Base-by-base conservation (phyloP, 2,797 vertebrate species). In the Nyctibius grandis region DNA sequence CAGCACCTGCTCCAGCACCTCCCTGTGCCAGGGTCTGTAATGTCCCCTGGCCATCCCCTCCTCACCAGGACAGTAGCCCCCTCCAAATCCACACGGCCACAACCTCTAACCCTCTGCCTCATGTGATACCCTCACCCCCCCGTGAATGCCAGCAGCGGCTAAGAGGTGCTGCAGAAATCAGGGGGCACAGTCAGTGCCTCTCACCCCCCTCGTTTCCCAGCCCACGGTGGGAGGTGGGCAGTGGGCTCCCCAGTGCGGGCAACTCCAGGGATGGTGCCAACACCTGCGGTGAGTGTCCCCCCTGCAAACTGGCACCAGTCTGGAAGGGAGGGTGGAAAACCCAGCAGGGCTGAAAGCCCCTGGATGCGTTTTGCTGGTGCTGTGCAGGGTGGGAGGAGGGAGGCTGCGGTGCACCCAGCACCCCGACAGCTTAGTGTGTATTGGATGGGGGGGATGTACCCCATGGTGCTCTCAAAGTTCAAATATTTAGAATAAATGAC, bases 401-500 rank as follows among this genome's bases (percentile, higher is more conserved):
- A 68, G 31, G 33, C 63, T 36, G 47, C 7, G 4, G 64, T 3
- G 3, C 65, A 17, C 38, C 74, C 84, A 67, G 85, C 85, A 83
- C 11, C 73, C 34, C 0, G 4, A 54, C 33, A 57, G 31, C 61
- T 23, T 56, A 63, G 12, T 4, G 2, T 2, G 6, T 60, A 50
- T 51, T 2, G 2, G 23, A 67, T n/a, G 15, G 48, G 5, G 45
- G 42, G 31, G 26, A 40, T 9, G 1, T 34, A 26, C 44, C 79
- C 61, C 47, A 67, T 50, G 64, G 69, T 5, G 0, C 21, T 63
- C 69, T 70, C 60, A 7, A 61, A 94, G 91, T 92, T 81, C 63
- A 61, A 34, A 42, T 91, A 70, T 88, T 92, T 86, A 88, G 60
- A 93, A 88, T 86, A 92, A 92, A 95, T 91, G 76, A 91, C 22